Evolutionary conservation across 92 coral and sea anemone genomes (phyloP).

Genomic region (Isaurus tuberculatus): DNA sequence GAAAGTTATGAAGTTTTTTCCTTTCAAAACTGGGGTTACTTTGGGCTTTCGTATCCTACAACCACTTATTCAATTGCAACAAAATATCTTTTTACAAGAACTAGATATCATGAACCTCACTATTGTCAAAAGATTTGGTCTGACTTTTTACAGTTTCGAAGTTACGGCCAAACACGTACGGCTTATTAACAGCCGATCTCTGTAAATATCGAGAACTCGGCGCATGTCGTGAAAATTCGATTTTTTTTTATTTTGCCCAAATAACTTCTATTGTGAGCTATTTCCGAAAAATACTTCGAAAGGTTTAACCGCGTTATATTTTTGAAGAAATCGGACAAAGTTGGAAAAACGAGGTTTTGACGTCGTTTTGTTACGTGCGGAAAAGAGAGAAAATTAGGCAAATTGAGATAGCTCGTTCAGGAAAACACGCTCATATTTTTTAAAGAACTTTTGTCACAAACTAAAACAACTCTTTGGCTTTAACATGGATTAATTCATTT

Average conservation of each 20-base stretch:
- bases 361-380: slow-evolving; percentile 25
- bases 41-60: too few species aligned
- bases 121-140: too few species aligned
- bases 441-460: slow-evolving; percentile 13
- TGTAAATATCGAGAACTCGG: slow-evolving; percentile 26
- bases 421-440: slow-evolving; percentile 24
- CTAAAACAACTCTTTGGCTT: slow-evolving; percentile 35
- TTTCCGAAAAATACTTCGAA: slow-evolving; percentile 30
- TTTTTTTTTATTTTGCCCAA: slow-evolving; percentile 6
- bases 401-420: slow-evolving; percentile 17
- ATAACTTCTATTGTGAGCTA: slow-evolving; percentile 14
- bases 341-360: slow-evolving; percentile 17
- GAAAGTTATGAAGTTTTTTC: too few species aligned
- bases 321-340: slow-evolving; percentile 23
- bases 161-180: too few species aligned
- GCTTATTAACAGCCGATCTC: slow-evolving; percentile 14
- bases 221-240: slow-evolving; percentile 23
- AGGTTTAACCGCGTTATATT: slow-evolving; percentile 22
- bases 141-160: too few species aligned
- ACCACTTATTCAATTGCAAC: too few species aligned
- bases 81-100: too few species aligned
- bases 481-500: slow-evolving; percentile 16
- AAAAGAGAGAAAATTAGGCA: slow-evolving; percentile 12
- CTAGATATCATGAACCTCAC: too few species aligned
- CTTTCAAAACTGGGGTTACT: too few species aligned